Evolutionary conservation across 2,888 invertebrate genomes (phyloP), one percentile per base, ranked within the genome.

Genomic region (Noctuana brunneofusca): DNA sequence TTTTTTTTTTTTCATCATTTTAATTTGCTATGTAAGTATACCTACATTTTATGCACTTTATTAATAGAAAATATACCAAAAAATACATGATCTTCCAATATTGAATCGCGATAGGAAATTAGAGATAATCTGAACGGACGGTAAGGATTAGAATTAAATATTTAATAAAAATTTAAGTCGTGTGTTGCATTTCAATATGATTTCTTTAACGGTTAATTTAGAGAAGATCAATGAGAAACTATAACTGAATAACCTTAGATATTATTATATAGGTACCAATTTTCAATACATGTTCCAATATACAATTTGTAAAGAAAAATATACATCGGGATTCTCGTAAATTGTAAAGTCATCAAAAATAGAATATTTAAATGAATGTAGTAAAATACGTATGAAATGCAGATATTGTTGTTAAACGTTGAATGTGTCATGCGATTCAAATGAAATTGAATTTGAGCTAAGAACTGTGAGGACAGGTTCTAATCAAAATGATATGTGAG

Each of bases 401-500:
- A 58, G 52, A 59, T 64, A 54, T 64, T 56, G 59, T 65, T 67
- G 49, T 65, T 41, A 50, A 62, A 48, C 55, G 50, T 66, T n/a
- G n/a, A 55, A 63, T 64, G 54, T 56, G 52, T 57, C 12, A 20
- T 30, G 56, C 32, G 58, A 58, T 58, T 56, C 12, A 53, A 9
- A 59, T 64, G 22, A 57, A 22, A 50, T 50, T 57, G 14, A 54
- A 58, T 64, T 57, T 43, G 35, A 58, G 49, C 49, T 35, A 30
- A 16, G 14, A 57, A 62, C 55, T 66, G 66, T 67, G 63, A 68
- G 72, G 66, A 67, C 66, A 74, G 75, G 71, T 74, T 65, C 82
- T 86, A 84, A 75, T 75, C 55, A 81, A 87, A 85, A 86, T 87
- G 86, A 87, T 86, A 87, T 87, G 87, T 85, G 69, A 76, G 69